These are phyloP conservation scores for Chymomyza costata DNA, from an alignment of 1,140 invertebrate species.

Conservation along the genomic window DNA sequence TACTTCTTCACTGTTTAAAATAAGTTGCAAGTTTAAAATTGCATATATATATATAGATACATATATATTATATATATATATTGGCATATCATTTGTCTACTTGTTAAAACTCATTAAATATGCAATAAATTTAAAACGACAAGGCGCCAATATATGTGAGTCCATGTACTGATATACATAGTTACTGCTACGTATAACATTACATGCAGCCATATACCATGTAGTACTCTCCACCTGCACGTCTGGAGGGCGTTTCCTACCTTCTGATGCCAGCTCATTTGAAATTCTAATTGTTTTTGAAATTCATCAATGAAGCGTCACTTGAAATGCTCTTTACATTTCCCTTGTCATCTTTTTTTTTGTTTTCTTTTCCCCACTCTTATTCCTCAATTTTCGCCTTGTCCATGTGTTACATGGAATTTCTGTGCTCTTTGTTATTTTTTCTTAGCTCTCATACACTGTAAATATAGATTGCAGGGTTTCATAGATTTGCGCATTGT, in stretches of 20 bases:
- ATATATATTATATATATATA: too few species aligned
- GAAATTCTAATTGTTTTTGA: conserved; percentile 68
- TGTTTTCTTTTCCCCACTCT: background rate
- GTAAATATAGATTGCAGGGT: background rate
- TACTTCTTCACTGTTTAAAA: too few species aligned
- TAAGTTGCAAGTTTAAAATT: too few species aligned
- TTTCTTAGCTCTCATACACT: too few species aligned
- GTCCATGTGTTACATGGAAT: conserved; percentile 37
- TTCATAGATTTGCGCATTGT: background rate
- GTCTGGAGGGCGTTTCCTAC: conserved; percentile 1
- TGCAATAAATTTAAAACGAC: conserved; percentile 62
- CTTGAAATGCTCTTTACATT: background rate
- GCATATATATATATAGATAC: too few species aligned
- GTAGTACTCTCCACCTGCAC: conserved; percentile 47
- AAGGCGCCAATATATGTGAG: conserved; percentile 54
- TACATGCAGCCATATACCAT: too few species aligned
- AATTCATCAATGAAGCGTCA: conserved; percentile 50
- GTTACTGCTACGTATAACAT: too few species aligned
- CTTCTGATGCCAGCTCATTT: conserved; percentile 36
- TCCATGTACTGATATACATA: conserved; percentile 35
- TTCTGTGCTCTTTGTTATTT: conserved; percentile 23
- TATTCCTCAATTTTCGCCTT: conserved; percentile 42
- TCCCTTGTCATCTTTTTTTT: conserved; percentile 20
- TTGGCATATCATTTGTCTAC: conserved; percentile 45
- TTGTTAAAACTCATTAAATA: conserved; percentile 58